Base-by-base conservation (phyloP, 2,797 vertebrate species). In the Sebastes alutus region DNA sequence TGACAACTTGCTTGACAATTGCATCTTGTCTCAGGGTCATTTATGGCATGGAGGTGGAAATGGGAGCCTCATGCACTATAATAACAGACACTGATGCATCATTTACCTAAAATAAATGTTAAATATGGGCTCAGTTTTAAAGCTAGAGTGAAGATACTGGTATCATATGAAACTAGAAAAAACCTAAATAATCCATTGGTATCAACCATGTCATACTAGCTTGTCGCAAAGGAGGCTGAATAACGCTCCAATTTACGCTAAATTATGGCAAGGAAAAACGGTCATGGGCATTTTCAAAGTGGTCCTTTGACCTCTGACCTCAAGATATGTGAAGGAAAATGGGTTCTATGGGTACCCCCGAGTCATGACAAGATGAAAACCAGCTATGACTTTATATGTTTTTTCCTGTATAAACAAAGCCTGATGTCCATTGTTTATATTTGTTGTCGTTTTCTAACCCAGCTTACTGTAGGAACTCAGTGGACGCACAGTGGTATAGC, bases 391-490 rank as follows among this genome's bases (percentile, higher is more conserved):
- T 54, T 54, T 5, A 10, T 54, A 10, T 52, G 18, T 5, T 54
- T 54, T 54, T n/a, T 54, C 8, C 49, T 54, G 22, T 25, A 29
- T 42, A 38, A 33, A 12, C 64, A 7, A 29, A 22, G 20, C 13
- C 32, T 25, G 54, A 38, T 38, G 11, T 58, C 14, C 4, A 1
- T 67, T 20, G 11, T 33, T 64, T 1, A 69, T 58, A 3, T 0
- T 52, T 60, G 14, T 22, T 73, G 30, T 78, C 2, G 0, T 27
- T 42, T 77, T 80, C n/a, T 66, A 3, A 35, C 61, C 16, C 95
- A 98, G 98, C 98, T 4, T 99, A 97, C 84, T 99, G 98, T 84
- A 96, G 96, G 88, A 99, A 99, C 68, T 97, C 97, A 0, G 94
- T 99, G 94, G 97, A 99, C 0, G 95, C 96, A 46, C 97, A 86